phyloP scores from a whole-genome alignment of 2,113 vertebrate genomes.

The Ondatra zibethicus region DNA sequence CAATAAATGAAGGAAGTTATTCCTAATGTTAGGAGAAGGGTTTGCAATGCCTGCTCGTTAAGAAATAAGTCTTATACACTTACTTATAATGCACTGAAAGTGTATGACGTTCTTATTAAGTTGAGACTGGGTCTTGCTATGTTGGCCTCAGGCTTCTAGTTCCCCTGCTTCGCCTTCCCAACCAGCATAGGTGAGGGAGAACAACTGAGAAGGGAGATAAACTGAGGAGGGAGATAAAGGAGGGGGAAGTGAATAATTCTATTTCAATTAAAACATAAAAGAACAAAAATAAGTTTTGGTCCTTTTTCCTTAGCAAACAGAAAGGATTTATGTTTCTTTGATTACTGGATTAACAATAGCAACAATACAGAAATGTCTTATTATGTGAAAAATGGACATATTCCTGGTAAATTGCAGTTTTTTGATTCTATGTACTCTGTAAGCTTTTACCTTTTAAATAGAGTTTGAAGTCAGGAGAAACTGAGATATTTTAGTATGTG shows the following conservation, averaged over 20 bases:
- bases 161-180: not conserved
- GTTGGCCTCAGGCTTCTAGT: not conserved
- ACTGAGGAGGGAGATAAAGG: not conserved
- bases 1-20: not conserved
- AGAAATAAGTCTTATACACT: not conserved
- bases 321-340: not conserved
- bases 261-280: not conserved
- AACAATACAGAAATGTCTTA: not conserved
- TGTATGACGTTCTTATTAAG: not conserved
- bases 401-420: not conserved
- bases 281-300: not conserved
- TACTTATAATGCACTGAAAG: not conserved
- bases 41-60: not conserved
- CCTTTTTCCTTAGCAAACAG: not conserved
- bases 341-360: not conserved
- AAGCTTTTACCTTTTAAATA: not conserved
- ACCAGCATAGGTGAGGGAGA: not conserved
- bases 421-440: not conserved
- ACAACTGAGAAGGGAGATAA: not conserved
- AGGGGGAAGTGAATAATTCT: not conserved
- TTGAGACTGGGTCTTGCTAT: not conserved
- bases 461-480: slow-evolving; percentile 5
- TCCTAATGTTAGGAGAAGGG: not conserved
- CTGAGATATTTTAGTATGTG: not conserved
- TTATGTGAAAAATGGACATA: not conserved